phyloP scores from a whole-genome alignment of 1,140 invertebrate species.

The Apis mellifera region Amel_HAv3.1 CM009937.2:111501-112000 shows the following conservation, averaged over 20 bases:
- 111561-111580: conserved; percentile 67
- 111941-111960: too few relatives aligned
- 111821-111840: too few relatives aligned
- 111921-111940: too few relatives aligned
- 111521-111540: conserved; percentile 71
- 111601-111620: conserved; percentile 26
- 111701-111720: neutral
- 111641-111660: conserved; percentile 19
- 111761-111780: neutral
- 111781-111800: neutral
- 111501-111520: conserved; percentile 77
- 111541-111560: conserved; percentile 66
- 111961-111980: neutral
- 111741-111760: neutral
- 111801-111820: neutral
- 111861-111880: too few relatives aligned
- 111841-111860: too few relatives aligned
- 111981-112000: neutral
- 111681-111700: neutral
- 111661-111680: conserved; percentile 8
- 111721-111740: neutral
- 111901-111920: too few relatives aligned
- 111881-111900: too few relatives aligned
- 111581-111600: conserved; percentile 34
- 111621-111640: neutral